Conservation (phyloP, 2,113 vertebrate genomes). For the Cheirogaleus medius region DNA sequence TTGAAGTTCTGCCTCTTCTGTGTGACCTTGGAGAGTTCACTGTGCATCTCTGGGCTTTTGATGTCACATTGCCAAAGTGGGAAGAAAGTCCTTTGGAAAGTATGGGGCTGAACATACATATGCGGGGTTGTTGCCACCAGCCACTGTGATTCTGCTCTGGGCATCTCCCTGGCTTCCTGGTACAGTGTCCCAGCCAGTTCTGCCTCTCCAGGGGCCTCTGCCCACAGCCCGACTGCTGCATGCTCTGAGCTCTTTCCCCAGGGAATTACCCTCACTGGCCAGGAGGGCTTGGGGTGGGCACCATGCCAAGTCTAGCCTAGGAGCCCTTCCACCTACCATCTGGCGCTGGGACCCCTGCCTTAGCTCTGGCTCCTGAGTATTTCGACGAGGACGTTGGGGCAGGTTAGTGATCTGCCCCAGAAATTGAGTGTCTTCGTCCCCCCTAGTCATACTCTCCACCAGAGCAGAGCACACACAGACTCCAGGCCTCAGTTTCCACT, state of each 20-base stretch:
- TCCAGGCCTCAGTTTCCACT: neutral
- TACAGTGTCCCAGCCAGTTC: neutral
- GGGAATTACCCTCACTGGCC: slow-evolving; percentile 7
- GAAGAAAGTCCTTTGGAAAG: slow-evolving; percentile 4
- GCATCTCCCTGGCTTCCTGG: neutral
- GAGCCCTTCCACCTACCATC: slow-evolving; percentile 10
- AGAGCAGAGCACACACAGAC: neutral
- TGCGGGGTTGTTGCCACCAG: neutral
- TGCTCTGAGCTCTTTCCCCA: neutral
- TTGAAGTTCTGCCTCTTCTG: neutral
- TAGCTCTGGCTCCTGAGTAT: neutral
- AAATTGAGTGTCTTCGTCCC: neutral
- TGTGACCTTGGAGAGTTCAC: slow-evolving; percentile 20
- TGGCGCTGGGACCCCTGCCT: slow-evolving; percentile 31
- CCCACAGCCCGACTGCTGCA: neutral
- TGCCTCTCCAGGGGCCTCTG: neutral
- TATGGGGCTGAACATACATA: neutral
- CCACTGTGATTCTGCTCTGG: neutral
- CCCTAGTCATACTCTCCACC: neutral
- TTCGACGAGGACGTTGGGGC: neutral
- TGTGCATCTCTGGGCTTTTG: neutral
- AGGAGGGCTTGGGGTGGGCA: slow-evolving; percentile 9
- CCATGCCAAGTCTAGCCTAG: slow-evolving; percentile 29
- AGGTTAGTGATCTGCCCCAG: neutral
- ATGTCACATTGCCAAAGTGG: neutral